Base-by-base conservation (phyloP, 2,888 invertebrate species). In the Drosophila merina region DNA sequence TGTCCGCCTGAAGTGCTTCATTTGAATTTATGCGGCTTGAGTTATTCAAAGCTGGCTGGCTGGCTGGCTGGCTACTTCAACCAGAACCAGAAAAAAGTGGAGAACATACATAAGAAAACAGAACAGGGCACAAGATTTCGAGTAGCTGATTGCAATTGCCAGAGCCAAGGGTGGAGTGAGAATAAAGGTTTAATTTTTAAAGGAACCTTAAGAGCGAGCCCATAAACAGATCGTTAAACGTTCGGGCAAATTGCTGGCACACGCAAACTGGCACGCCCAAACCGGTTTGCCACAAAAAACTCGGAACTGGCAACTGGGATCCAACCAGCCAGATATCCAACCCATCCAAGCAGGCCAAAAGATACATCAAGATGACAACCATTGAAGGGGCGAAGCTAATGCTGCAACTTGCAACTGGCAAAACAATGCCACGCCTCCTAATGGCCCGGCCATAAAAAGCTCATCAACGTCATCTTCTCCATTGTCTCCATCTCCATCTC, bases 151-250 rank as follows among this genome's bases (percentile, higher is more conserved):
- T 86, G 79, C 62, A 87, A 81, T 81, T 86, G 79, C 57, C 57
- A 7, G 5, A 49, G 44, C 20, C n/a, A 20, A 36, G 70, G 45
- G 55, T 45, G 40, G 52, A 49, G 36, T 31, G 67, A 14, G 50
- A 56, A 48, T 67, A 45, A 72, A 57, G 57, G 72, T 54, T 25
- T 56, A 45, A 25, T 31, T 25, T 8, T 45, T 25, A 20, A 48
- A 44, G 49, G 25, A 57, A 50, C 20, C 40, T 57, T 60, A 36
- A 52, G 44, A 57, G 56, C 33, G 57, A 50, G 63, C 59, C 85
- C 77, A 81, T 82, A 85, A 82, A 76, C 87, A 82, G 85, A 66
- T 86, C 82, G 87, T 82, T 81, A 86, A 82, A 75, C 70, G 81
- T 76, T 84, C 64, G 55, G 58, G 64, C 84, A 84, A 86, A 80